A percentile compares a stretch with the other conserved stretches of the same genome.
These are phyloP conservation scores for Aporophyla nigra DNA, from an alignment of 2,888 invertebrate species.

Conservation along the genomic window DNA sequence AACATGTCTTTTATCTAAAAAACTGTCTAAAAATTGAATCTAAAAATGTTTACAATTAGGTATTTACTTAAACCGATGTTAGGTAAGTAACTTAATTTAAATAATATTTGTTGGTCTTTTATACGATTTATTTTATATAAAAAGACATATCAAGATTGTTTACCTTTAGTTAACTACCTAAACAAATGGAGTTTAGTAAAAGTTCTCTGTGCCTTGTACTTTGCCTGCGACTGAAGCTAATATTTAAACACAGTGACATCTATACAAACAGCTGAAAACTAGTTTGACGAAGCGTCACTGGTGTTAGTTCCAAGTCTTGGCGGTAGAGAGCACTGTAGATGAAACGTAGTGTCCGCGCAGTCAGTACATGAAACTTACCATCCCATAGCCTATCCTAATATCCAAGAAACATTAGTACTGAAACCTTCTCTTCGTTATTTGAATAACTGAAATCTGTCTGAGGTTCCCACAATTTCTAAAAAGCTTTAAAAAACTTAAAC, in stretches of 20 bases:
- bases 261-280: slow-evolving; percentile 24
- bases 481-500: not conserved
- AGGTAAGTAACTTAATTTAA: too few relatives aligned
- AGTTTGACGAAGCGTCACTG: not conserved
- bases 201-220: too few relatives aligned
- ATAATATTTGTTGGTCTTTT: too few relatives aligned
- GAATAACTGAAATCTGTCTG: not conserved
- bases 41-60: too few relatives aligned
- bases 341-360: too few relatives aligned
- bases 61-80: too few relatives aligned
- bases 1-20: too few relatives aligned
- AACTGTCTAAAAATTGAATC: too few relatives aligned
- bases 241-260: slow-evolving; percentile 36
- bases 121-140: too few relatives aligned
- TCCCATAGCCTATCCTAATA: not conserved
- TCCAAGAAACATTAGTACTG: not conserved
- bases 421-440: not conserved
- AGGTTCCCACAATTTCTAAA: not conserved
- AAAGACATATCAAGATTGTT: too few relatives aligned
- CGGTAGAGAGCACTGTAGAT: slow-evolving; percentile 46
- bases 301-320: not conserved
- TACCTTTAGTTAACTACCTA: too few relatives aligned
- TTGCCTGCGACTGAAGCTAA: not conserved
- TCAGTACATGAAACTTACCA: not conserved
- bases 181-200: too few relatives aligned